phyloP scores from a whole-genome alignment of 2,888 invertebrate species.

The Dioctria linearis region DNA sequence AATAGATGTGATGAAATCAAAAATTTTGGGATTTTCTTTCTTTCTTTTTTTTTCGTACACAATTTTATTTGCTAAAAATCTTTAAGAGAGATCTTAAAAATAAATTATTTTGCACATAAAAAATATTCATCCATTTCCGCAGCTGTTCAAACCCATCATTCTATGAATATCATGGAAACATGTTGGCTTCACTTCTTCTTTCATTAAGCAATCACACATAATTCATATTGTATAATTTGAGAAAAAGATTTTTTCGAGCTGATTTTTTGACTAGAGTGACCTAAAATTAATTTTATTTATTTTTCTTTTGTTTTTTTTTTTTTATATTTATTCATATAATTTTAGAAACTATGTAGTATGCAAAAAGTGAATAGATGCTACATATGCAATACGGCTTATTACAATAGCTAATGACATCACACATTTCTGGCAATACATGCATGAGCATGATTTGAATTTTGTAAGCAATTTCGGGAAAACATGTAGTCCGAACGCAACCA shows the following conservation, averaged over 20 bases:
- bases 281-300: too few relatives aligned
- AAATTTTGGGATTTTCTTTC: background rate
- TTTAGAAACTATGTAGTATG: too few relatives aligned
- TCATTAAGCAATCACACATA: background rate
- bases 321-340: too few relatives aligned
- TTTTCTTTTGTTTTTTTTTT: too few relatives aligned
- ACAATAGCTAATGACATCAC: too few relatives aligned
- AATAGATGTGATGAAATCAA: background rate
- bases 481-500: too few relatives aligned
- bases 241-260: background rate
- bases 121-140: background rate
- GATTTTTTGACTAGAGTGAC: background rate
- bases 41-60: background rate
- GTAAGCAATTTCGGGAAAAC: too few relatives aligned
- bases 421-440: too few relatives aligned
- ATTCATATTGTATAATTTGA: background rate
- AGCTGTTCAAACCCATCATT: background rate
- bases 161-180: background rate
- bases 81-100: background rate
- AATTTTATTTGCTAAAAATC: background rate
- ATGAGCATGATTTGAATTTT: too few relatives aligned
- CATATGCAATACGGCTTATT: too few relatives aligned
- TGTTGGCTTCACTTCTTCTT: background rate
- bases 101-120: slow-evolving; percentile 9
- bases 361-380: too few relatives aligned